Conservation (phyloP, 2,888 invertebrate genomes). For the Eupelmus urozonus region DNA sequence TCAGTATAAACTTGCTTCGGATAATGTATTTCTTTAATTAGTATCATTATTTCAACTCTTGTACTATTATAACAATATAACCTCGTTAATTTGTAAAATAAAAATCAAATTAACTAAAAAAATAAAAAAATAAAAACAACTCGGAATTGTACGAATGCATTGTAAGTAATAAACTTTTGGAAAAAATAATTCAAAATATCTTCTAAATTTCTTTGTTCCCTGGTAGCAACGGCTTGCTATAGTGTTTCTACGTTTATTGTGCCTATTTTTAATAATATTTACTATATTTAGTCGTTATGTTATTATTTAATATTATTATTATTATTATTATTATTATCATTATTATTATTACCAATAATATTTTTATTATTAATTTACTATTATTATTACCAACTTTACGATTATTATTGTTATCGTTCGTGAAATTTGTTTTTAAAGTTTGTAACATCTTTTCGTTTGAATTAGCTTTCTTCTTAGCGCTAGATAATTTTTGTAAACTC, state of each 20-base stretch:
- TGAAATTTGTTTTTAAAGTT: slow-evolving; percentile 58
- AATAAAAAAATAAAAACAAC: slow-evolving; percentile 10
- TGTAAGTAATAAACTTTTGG: slow-evolving; percentile 70
- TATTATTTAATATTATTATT: slow-evolving; percentile 58
- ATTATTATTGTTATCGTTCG: slow-evolving; percentile 57
- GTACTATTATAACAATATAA: slow-evolving; percentile 40
- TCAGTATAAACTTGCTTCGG: slow-evolving; percentile 29
- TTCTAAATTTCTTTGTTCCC: slow-evolving; percentile 71
- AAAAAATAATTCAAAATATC: slow-evolving; percentile 63
- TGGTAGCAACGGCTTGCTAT: slow-evolving; percentile 73
- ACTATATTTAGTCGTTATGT: slow-evolving; percentile 62
- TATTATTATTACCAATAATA: slow-evolving; percentile 53
- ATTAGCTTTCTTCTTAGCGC: slow-evolving; percentile 37
- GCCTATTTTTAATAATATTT: slow-evolving; percentile 75
- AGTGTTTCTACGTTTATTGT: slow-evolving; percentile 74
- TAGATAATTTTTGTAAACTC: slow-evolving; percentile 46
- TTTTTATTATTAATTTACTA: slow-evolving; percentile 57
- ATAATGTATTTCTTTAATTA: slow-evolving; percentile 38
- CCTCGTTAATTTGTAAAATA: slow-evolving; percentile 60
- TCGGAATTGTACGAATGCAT: slow-evolving; percentile 68
- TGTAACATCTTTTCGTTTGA: slow-evolving; percentile 58
- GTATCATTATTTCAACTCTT: slow-evolving; percentile 25
- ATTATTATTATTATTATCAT: slow-evolving; percentile 58
- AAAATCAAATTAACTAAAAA: slow-evolving; percentile 62
- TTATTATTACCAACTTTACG: slow-evolving; percentile 58